Evolutionary conservation across 2,113 vertebrate species (phyloP), one percentile per base, ranked within the genome.

Genomic region (Myiagra hebetior): DNA sequence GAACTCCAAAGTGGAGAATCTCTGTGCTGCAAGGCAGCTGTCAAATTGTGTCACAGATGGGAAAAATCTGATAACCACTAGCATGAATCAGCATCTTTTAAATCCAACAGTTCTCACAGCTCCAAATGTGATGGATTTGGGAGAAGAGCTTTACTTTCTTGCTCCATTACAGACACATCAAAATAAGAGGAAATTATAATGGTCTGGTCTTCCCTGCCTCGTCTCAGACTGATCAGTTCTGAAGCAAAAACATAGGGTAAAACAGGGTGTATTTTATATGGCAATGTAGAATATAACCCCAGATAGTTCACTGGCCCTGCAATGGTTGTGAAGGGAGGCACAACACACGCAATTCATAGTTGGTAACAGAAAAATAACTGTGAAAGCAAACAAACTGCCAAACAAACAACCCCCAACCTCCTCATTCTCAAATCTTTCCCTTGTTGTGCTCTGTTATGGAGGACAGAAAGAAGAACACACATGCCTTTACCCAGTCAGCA

Each of bases 1-100:
- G 85, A 90, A 24, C 67, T 83, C 57, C 47, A 26, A 73, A 73
- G 79, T 76, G 73, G 77, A 67, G 88, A 52, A 69, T 84, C 79
- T 88, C 92, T 96, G 80, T 15, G 17, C 90, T 97, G 92, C 90
- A n/a, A 59, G 57, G 26, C 84, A 84, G 93, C 73, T 46, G 44
- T 77, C 19, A 13, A 42, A 85, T 65, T 92, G 33, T 75, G 47
- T 49, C 91, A 91, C 41, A 82, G 60, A 75, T 82, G 6, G 5
- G 24, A 75, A 83, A 44, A 75, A 72, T n/a, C 56, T 75, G 65
- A 76, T 83, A 82, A 55, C 23, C 26, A 5, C 67, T 68, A 33
- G 47, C 3, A 3, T 79, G 87, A 95, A 76, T 75, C 35, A 57
- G 72, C 53, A 67, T 18, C 8, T 86, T 91, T 83, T n/a, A 68